These are phyloP conservation scores for Asarcornis scutulata DNA, from an alignment of 2,113 vertebrate genomes.

Conservation along the genomic window DNA sequence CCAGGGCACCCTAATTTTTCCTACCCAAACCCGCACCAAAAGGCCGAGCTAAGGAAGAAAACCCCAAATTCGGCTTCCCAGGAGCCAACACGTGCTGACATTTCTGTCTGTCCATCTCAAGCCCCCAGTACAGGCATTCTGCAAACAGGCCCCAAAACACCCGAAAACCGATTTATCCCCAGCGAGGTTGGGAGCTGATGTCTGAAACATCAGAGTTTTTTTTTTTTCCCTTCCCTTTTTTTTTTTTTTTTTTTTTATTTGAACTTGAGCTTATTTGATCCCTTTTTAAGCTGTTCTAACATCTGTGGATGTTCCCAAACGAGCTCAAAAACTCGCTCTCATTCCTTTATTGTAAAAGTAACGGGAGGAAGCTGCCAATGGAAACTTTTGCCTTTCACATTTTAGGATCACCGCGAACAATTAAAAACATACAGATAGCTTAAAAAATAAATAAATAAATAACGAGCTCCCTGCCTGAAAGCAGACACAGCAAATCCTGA, in stretches of 20 bases:
- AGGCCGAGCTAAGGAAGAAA: background rate
- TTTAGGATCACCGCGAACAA: background rate
- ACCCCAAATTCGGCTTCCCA: background rate
- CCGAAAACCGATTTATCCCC: background rate
- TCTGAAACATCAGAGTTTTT: background rate
- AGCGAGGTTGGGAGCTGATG: background rate
- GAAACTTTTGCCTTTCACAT: background rate
- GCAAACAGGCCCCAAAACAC: background rate
- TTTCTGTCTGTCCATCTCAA: background rate
- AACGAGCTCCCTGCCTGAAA: background rate
- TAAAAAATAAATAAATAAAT: background rate
- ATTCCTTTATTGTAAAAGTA: background rate
- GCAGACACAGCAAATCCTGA: slow-evolving; percentile 31
- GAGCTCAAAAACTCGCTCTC: background rate
- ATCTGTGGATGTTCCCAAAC: background rate
- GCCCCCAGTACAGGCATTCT: background rate
- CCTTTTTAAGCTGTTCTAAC: slow-evolving; percentile 19
- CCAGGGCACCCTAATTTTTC: background rate
- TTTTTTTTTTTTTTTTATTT: background rate
- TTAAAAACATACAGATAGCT: slow-evolving; percentile 16
- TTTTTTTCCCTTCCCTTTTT: background rate
- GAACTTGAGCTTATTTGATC: background rate
- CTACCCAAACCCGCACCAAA: background rate
- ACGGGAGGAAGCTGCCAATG: background rate
- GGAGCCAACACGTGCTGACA: no score